These are phyloP conservation scores for Mus musculus DNA, from an alignment of 2,113 vertebrate genomes.

Conservation along the genomic window GRCm39 chrX:157589001-157589500, in stretches of 20 bases:
- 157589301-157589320: neutral
- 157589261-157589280: neutral
- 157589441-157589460: neutral
- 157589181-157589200: conserved; percentile 28
- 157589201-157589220: conserved; percentile 2
- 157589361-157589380: neutral
- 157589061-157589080: conserved; percentile 24
- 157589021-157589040: conserved; percentile 5
- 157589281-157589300: neutral
- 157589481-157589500: neutral
- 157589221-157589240: neutral
- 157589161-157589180: neutral
- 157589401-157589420: neutral
- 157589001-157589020: conserved; percentile 41
- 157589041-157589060: neutral
- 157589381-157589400: neutral
- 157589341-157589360: neutral
- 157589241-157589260: neutral
- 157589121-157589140: conserved; percentile 17
- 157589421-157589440: neutral
- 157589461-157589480: neutral
- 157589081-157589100: conserved; percentile 24
- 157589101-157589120: neutral
- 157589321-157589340: neutral
- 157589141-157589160: neutral